Percentiles rank a stretch among this genome's conserved stretches.
These are phyloP conservation scores for Belonocnema kinseyi DNA, from an alignment of 1,140 invertebrate species.

Conservation along the genomic window DNA sequence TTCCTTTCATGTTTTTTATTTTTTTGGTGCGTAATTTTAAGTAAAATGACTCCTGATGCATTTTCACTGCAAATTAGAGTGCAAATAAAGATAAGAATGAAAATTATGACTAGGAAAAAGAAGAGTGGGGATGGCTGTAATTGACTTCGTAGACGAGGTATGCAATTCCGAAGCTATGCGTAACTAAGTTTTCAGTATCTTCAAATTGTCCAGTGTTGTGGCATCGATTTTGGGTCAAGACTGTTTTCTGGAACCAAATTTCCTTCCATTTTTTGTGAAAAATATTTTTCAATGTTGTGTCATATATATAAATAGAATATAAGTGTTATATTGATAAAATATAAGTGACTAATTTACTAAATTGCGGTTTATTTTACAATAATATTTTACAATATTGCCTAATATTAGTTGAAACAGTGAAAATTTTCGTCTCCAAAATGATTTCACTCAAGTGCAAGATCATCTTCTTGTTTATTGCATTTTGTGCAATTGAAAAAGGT, in stretches of 20 bases:
- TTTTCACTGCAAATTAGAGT: not conserved
- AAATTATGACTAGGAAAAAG: not conserved
- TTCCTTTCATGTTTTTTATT: too few relatives aligned
- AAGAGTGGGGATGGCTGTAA: conserved; percentile 12
- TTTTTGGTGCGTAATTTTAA: too few relatives aligned
- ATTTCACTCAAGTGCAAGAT: too few relatives aligned
- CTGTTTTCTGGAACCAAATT: too few relatives aligned
- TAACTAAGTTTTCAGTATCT: not conserved
- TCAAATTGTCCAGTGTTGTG: not conserved
- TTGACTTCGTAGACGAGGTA: not conserved
- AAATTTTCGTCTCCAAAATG: too few relatives aligned
- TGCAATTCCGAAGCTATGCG: not conserved
- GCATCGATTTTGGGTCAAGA: not conserved
- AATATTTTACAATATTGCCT: not conserved
- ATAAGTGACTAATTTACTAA: too few relatives aligned
- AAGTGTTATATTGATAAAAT: too few relatives aligned
- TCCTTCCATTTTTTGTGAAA: not conserved
- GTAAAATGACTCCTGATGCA: too few relatives aligned
- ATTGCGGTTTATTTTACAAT: not conserved
- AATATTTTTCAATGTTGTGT: not conserved
- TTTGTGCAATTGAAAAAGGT: too few relatives aligned
- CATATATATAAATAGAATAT: too few relatives aligned
- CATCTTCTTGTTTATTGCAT: too few relatives aligned
- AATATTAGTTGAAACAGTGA: too few relatives aligned
- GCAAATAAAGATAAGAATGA: conserved; percentile 6